Base-by-base conservation (phyloP, 2,113 vertebrate species). In the Labeo catla region DNA sequence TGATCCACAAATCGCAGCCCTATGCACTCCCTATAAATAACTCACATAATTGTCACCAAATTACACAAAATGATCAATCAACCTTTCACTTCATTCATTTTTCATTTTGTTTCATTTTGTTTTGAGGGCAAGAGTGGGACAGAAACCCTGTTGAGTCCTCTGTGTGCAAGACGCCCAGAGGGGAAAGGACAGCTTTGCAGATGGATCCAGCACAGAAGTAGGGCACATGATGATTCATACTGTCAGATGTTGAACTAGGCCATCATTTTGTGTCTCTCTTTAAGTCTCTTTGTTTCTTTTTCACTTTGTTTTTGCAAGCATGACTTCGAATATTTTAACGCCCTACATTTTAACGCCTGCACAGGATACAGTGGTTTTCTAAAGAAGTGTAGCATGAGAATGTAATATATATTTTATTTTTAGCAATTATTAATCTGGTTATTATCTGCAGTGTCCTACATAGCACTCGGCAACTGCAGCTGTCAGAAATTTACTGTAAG, bases 191-290 rank as follows among this genome's bases (percentile, higher is more conserved):
- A 52, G 81, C 54, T 70, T 70, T 10, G 39, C 43, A 81, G 54
- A 81, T 9, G 47, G 43, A 66, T 39, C 12, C 65, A 83, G 57
- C 81, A 78, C 77, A 57, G 15, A 86, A 76, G 57, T 79, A 84
- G 61, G 87, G 50, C 72, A 88, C 49, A 76, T 43, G 54, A 83
- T 76, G 81, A 86, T 76, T 65, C 73, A 76, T 83, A 9, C 28
- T 52, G 7, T 66, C 59, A 76, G 72, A 77, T 28, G 12, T 68
- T 76, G 50, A 87, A 83, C 36, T 36, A 76, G 72, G 59, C 47
- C 76, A 72, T 80, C n/a, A 73, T 73, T 81, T 86, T 49, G 23
- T 16, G 54, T 15, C 70, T 49, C 6, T 19, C 54, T 54, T 76
- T 6, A 52, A 12, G 15, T 39, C 43, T 50, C 23, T 77, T 65